Evolutionary conservation across 2,113 vertebrate genomes (phyloP), one percentile per base, ranked within the genome.

Genomic region (Eidolon helvum): DNA sequence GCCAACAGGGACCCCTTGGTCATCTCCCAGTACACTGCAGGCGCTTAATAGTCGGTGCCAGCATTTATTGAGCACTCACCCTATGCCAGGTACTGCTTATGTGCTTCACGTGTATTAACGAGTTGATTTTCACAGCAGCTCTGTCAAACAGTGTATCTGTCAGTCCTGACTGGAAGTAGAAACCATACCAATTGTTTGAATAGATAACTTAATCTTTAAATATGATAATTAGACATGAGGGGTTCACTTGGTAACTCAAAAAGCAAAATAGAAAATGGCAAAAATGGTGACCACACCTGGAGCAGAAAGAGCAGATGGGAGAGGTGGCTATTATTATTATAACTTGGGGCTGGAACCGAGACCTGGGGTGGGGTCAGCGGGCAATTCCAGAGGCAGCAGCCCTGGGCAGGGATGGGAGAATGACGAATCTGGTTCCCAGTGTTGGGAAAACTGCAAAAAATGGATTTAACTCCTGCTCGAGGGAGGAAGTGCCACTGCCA

Each of bases 341-440:
- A 16, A 35, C 7, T 2, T 2, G 3, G 19, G 75, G 68, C 69
- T 33, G 59, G 79, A 43, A 26, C n/a, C 10, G 50, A 28, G 50
- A 26, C 24, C 26, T 3, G 22, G 30, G 11, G 28, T 11, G 38
- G 61, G 33, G 28, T 59, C 48, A 16, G 22, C 45, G 74, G 80
- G 61, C 19, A 4, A 0, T 43, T 16, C 55, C 30, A 50, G 38
- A 24, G 40, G 30, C 16, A 28, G 63, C 11, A 3, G 7, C 40
- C 4, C 18, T 33, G 14, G 63, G 50, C 8, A 0, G 38, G 14
- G 92, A n/a, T 7, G 4, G 26, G 19, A 68, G 2, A 63, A 21
- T 1, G 0, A 1, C 1, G 63, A 28, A 1, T n/a, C 15, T 0
- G 14, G 7, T 30, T 33, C 43, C 33, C 6, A 57, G 35, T 15